Evolutionary conservation across 2,888 invertebrate genomes (phyloP).

Genomic region (Blera fallax): DNA sequence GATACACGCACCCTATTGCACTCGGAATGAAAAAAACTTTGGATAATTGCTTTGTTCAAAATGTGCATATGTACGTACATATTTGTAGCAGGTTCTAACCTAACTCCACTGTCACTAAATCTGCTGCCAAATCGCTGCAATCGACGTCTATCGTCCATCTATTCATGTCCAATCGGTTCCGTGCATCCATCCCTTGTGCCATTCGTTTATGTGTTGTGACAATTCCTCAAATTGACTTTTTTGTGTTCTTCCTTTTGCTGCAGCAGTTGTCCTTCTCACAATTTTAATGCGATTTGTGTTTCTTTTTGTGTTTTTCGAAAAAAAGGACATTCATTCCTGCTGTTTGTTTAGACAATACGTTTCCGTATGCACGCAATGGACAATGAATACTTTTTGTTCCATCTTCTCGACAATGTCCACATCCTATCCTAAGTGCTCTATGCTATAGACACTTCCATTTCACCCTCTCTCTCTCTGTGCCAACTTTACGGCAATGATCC

Average conservation of each 20-base stretch:
- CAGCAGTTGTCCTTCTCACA: conserved; percentile 47
- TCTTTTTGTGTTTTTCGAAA: conserved; percentile 39
- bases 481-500: conserved; percentile 72
- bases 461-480: conserved; percentile 20
- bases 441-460: conserved; percentile 10
- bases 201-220: conserved; percentile 68
- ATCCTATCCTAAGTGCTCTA: conserved; percentile 20
- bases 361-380: conserved; percentile 43
- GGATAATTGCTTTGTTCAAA: conserved; percentile 67
- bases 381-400: conserved; percentile 57
- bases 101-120: conserved; percentile 55
- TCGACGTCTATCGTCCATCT: conserved; percentile 60
- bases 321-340: conserved; percentile 49
- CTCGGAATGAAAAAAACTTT: conserved; percentile 1
- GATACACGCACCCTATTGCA: conserved; percentile 18
- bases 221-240: conserved; percentile 71
- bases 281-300: conserved; percentile 64
- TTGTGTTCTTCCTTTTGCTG: conserved; percentile 32
- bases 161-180: conserved; percentile 50
- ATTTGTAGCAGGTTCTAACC: conserved; percentile 17
- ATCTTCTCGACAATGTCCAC: conserved; percentile 43
- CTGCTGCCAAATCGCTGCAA: conserved; percentile 70
- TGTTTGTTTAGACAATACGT: conserved; percentile 64
- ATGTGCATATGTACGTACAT: too few species aligned
- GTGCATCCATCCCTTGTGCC: conserved; percentile 38